phyloP scores from a whole-genome alignment of 1,140 invertebrate genomes.

The Pomacea maculata region DNA sequence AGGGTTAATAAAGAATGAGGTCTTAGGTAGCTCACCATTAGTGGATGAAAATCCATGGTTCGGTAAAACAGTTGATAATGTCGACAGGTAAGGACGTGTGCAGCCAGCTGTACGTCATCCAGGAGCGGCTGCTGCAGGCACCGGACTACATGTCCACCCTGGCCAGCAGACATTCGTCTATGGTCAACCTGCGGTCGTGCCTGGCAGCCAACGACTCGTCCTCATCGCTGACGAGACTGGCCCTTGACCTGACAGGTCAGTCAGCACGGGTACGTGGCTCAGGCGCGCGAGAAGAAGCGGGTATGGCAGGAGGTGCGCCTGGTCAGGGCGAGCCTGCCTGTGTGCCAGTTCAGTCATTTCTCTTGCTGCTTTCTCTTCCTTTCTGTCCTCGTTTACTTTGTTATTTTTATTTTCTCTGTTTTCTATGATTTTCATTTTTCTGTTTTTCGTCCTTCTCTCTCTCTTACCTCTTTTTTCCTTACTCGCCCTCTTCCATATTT shows the following conservation, averaged over 20 bases:
- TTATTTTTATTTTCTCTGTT: too few species aligned
- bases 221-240: conserved; percentile 25
- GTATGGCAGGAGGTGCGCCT: too few species aligned
- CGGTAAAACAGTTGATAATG: too few species aligned
- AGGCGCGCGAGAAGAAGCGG: too few species aligned
- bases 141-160: conserved; percentile 39
- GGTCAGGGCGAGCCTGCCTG: too few species aligned
- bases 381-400: too few species aligned
- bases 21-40: not conserved
- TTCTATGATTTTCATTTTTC: too few species aligned
- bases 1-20: not conserved
- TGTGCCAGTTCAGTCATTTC: too few species aligned
- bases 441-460: too few species aligned
- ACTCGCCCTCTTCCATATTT: too few species aligned
- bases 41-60: not conserved
- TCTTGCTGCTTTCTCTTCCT: too few species aligned
- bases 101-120: conserved; percentile 76
- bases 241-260: conserved; percentile 16
- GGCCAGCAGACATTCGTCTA: conserved; percentile 39
- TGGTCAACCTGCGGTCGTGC: conserved; percentile 41
- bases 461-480: too few species aligned
- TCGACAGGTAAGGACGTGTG: conserved; percentile 78
- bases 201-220: conserved; percentile 37
- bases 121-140: conserved; percentile 44
- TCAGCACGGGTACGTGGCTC: not conserved